Conservation (phyloP, 2,113 vertebrate species). For the Pteruthius melanotis region DNA sequence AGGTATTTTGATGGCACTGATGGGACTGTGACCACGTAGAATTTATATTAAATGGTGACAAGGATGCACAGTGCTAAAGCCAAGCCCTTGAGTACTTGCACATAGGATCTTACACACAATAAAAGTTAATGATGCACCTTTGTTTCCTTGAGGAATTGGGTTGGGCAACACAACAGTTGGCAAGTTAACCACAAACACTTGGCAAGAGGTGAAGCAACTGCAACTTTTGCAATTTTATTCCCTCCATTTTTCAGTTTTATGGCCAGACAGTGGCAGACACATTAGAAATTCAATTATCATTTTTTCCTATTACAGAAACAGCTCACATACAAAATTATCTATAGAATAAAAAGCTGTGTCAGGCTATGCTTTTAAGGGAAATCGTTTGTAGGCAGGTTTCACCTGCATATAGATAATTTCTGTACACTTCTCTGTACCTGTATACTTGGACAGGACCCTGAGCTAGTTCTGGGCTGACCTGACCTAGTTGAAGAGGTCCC, state of each 20-base stretch:
- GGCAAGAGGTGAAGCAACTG: slow-evolving; percentile 15
- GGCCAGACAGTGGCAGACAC: not conserved
- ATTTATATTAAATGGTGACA: not conserved
- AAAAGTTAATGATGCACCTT: not conserved
- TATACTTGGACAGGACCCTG: not conserved
- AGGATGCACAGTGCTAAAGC: not conserved
- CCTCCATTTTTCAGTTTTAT: not conserved
- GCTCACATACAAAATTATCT: not conserved
- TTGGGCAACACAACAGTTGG: slow-evolving; percentile 15
- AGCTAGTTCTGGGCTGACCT: not conserved
- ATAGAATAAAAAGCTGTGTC: not conserved
- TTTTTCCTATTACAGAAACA: not conserved
- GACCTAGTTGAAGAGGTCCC: not conserved
- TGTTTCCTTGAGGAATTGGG: not conserved
- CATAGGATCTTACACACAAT: not conserved
- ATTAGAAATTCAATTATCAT: not conserved
- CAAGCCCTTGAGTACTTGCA: not conserved
- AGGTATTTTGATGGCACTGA: fast-evolving
- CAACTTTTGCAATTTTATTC: slow-evolving; percentile 12
- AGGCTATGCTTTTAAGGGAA: not conserved
- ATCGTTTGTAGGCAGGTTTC: not conserved
- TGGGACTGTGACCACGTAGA: not conserved
- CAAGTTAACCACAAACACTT: not conserved
- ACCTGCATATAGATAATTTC: not conserved
- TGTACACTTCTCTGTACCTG: not conserved